Evolutionary conservation across 2,888 invertebrate genomes (phyloP).

Genomic region (Drosophila multiciliata): DNA sequence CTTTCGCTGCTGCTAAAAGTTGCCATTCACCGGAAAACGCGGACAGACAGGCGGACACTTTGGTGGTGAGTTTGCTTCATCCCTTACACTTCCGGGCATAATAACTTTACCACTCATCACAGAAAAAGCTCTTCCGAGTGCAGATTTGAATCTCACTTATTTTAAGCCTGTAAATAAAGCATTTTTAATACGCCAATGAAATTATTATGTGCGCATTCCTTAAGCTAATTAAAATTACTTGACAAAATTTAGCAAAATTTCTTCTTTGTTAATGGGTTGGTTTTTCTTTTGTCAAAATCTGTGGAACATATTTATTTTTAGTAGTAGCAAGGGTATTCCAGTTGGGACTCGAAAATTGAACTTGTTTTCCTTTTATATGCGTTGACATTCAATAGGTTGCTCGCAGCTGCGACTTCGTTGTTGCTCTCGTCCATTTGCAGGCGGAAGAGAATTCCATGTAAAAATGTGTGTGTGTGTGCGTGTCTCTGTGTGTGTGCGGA

Average conservation of each 20-base stretch:
- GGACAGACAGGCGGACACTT: constrained; percentile 17
- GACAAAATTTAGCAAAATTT: not conserved
- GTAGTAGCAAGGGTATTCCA: constrained; percentile 29
- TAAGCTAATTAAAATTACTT: not conserved
- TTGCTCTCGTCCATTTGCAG: constrained; percentile 40
- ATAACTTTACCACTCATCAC: not conserved
- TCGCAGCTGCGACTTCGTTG: constrained; percentile 26
- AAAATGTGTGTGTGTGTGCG: constrained; percentile 17
- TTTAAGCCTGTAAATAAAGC: not conserved
- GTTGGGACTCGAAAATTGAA: not conserved
- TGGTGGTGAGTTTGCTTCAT: constrained; percentile 49
- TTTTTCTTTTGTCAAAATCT: not conserved
- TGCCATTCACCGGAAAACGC: constrained; percentile 56
- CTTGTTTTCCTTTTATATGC: constrained; percentile 40
- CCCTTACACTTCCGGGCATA: not conserved
- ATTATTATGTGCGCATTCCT: not conserved
- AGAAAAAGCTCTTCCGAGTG: not conserved
- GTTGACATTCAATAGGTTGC: constrained; percentile 70
- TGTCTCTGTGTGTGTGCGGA: constrained; percentile 19
- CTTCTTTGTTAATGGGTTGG: not conserved
- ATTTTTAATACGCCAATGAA: not conserved
- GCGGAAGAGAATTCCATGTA: constrained; percentile 44
- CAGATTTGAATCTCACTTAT: not conserved
- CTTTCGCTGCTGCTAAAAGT: constrained; percentile 61
- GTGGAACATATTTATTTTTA: constrained; percentile 26